Base-by-base conservation (phyloP, 2,888 invertebrate genomes). In the Melipona beecheii region DNA sequence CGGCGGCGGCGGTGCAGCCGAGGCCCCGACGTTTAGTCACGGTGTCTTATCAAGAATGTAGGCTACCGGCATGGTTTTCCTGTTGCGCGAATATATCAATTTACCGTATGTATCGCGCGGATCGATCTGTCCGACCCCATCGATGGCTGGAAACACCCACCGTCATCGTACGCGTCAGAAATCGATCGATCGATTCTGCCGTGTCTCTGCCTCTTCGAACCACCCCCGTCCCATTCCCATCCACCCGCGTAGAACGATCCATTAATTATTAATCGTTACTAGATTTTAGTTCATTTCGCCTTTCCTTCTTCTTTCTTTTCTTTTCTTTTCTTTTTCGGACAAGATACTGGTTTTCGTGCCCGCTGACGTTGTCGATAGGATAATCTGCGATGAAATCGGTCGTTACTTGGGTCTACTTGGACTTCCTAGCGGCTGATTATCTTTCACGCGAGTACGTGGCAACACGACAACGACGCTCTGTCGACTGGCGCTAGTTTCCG, bases 41-140 rank as follows among this genome's bases (percentile, higher is more conserved):
- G 84, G 84, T 84, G 84, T 81, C 85, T 85, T 85, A 85, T 85
- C 85, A 84, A 65, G 85, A 85, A 85, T 85, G 85, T 85, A 84
- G 85, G 85, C 85, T 85, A 85, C 84, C 71, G 77, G 54, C 76
- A 78, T 84, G 84, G 62, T 85, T 85, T 84, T 85, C 85, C 84
- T 85, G 75, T 85, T 85, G 84, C 74, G 72, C 74, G 85, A 85
- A 85, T 85, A 85, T 85, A 85, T 85, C 85, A 85, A 85, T 85
- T 85, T 81, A 84, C 84, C 85, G 85, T 76, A 74, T 75, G 74
- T 80, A 84, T 85, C 85, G n/a, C 64, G 76, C 31, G 50, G 56
- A 62, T 68, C 68, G 76, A 85, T 85, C 84, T 78, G 62, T 36
- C 75, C 49, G 62, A 24, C 60, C 9, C 58, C 62, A 75, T 74